These are phyloP conservation scores for Cantharis rustica DNA, from an alignment of 2,888 invertebrate species.

Conservation along the genomic window DNA sequence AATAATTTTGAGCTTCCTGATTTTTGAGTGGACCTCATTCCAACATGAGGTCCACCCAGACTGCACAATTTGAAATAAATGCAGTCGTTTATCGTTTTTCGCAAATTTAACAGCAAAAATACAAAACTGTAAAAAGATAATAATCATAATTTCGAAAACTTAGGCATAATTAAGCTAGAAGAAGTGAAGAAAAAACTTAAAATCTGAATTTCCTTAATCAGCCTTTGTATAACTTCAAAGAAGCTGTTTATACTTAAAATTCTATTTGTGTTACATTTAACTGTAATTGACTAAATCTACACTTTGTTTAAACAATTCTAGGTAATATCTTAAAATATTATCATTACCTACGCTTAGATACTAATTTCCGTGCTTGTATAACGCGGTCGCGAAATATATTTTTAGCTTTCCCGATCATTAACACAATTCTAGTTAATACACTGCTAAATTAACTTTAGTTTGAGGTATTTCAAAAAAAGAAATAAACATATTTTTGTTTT, in stretches of 20 bases:
- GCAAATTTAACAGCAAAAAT: too few relatives aligned
- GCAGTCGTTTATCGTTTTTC: too few relatives aligned
- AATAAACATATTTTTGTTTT: neutral
- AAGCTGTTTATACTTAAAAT: neutral
- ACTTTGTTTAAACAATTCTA: neutral
- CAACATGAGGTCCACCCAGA: too few relatives aligned
- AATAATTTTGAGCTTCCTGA: too few relatives aligned
- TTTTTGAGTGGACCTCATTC: too few relatives aligned
- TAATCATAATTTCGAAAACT: too few relatives aligned
- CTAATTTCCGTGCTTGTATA: neutral
- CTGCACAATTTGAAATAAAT: too few relatives aligned
- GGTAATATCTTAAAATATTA: neutral
- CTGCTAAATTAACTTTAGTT: neutral
- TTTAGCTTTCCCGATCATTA: neutral
- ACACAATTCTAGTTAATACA: neutral
- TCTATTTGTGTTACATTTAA: neutral
- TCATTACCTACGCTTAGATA: neutral
- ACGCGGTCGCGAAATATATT: neutral
- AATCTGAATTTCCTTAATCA: neutral
- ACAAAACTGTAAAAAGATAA: too few relatives aligned
- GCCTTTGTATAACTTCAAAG: neutral
- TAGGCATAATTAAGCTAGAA: too few relatives aligned
- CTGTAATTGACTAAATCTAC: neutral
- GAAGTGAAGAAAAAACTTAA: too few relatives aligned
- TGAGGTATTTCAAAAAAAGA: neutral